Percentiles rank a stretch among this genome's conserved stretches.
Conservation (phyloP, 2,113 vertebrate species). For the Chrysemys picta region DNA sequence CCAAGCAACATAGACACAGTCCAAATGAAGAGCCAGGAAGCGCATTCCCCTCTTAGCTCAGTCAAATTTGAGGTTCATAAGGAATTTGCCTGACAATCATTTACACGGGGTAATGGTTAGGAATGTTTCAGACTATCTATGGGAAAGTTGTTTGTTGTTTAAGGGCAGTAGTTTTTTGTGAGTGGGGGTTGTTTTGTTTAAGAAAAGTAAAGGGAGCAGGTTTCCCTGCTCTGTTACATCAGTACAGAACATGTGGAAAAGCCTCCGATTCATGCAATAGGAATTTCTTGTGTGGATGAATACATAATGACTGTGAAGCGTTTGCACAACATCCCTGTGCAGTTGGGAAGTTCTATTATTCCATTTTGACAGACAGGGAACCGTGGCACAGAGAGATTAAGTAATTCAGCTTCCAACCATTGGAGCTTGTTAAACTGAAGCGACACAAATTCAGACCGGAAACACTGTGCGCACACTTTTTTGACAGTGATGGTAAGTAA, state of each 20-base stretch:
- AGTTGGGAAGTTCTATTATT: conserved; percentile 49
- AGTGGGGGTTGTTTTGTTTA: not conserved
- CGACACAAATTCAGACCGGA: not conserved
- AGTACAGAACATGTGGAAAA: not conserved
- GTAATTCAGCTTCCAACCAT: not conserved
- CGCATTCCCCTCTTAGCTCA: not conserved
- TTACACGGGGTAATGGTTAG: not conserved
- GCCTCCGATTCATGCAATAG: conserved; percentile 3
- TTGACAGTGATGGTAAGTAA: not conserved
- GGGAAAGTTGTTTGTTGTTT: conserved; percentile 7
- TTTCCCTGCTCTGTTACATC: not conserved
- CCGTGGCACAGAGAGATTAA: not conserved
- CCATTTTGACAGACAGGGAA: not conserved
- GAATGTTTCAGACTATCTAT: not conserved
- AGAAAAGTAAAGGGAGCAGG: not conserved
- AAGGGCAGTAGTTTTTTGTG: not conserved
- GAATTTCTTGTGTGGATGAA: not conserved
- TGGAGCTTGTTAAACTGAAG: not conserved
- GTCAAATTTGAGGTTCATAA: not conserved
- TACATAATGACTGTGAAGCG: not conserved
- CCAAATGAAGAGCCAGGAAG: not conserved
- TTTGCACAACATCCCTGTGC: not conserved
- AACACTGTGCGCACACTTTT: not conserved
- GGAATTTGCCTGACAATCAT: not conserved
- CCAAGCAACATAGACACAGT: not conserved